phyloP scores from a whole-genome alignment of 2,113 vertebrate species.

The Lasiurus borealis region DNA sequence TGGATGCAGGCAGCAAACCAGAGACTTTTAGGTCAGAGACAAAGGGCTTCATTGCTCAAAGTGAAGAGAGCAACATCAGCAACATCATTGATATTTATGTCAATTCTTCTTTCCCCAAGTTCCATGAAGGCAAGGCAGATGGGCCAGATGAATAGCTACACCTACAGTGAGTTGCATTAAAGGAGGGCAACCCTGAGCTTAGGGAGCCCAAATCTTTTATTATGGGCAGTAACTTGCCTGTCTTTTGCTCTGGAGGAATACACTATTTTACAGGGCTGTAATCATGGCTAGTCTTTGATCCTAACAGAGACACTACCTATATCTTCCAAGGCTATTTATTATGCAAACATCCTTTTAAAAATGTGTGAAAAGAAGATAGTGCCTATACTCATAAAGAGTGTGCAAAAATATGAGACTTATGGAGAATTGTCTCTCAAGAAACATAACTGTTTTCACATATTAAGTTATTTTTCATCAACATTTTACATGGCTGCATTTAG shows the following conservation, averaged over 20 bases:
- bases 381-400: not conserved
- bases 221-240: not conserved
- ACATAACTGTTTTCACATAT: not conserved
- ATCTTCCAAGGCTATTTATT: not conserved
- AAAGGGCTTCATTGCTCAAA: not conserved
- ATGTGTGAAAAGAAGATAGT: not conserved
- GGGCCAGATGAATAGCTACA: not conserved
- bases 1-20: not conserved
- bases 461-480: not conserved
- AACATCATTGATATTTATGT: not conserved
- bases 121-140: not conserved
- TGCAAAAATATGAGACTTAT: not conserved
- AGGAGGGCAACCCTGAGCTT: not conserved
- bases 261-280: not conserved
- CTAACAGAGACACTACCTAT: not conserved
- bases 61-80: not conserved
- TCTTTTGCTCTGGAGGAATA: not conserved
- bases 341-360: not conserved
- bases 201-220: not conserved
- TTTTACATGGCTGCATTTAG: not conserved
- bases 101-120: not conserved
- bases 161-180: not conserved
- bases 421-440: slow-evolving; percentile 26
- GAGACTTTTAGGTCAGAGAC: not conserved
- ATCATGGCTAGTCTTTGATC: not conserved